Base-by-base conservation (phyloP, 2,797 vertebrate species). In the Falco peregrinus region DNA sequence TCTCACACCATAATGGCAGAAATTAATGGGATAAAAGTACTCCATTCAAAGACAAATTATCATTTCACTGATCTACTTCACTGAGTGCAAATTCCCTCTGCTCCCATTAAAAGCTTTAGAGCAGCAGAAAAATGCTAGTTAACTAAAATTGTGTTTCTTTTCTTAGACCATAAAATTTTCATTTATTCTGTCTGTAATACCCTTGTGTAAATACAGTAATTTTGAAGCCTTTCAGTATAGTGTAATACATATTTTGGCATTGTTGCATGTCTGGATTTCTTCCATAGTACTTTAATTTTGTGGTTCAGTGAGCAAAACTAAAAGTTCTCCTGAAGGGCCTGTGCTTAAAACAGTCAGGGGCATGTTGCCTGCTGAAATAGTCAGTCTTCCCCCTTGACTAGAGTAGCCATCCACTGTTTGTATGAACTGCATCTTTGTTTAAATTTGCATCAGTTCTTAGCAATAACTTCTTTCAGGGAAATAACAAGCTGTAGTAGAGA, bases 41-140 rank as follows among this genome's bases (percentile, higher is more conserved):
- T 97, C 90, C 76, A 97, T 98, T 98, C 97, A 98, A 97, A 98
- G 97, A 97, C 93, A 98, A 98, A 98, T 98, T 96, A 98, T 98
- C 97, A 98, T 98, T 97, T 98, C 94, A 97, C 93, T 97, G 96
- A 98, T 98, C 95, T 98, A 80, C 97, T 98, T 98, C 96, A 94
- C 93, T 96, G 97, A 98, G 87, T 97, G 73, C 92, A 97, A 97
- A 98, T 98, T 98, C 98, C 97, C 97, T 96, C 65, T 89, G 89
- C 97, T 98, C 90, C 96, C 94, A 97, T 98, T 98, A 97, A 98
- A 98, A 97, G 96, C 95, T 95, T 97, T 97, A 96, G 95, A 98
- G 96, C 84, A 95, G 88, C 82, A 96, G 95, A 97, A 98, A 98
- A 97, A 95, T 95, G 94, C 95, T 97, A 96, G 97, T 98, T 98